Conservation (phyloP, 2,888 invertebrate genomes). For the Formica aserva region DNA sequence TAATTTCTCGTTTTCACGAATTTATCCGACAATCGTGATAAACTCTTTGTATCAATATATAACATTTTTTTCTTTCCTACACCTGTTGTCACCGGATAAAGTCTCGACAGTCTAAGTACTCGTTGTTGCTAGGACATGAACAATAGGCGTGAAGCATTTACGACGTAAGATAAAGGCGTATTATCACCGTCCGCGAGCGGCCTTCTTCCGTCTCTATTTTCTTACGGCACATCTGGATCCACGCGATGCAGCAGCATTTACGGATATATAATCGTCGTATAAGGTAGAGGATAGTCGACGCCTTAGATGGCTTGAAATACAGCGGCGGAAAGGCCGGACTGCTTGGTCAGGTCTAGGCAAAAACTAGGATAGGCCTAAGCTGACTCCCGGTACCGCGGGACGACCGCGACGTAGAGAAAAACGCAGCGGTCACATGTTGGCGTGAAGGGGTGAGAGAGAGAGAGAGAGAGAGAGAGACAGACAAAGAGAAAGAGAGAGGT, state of each 20-base stretch:
- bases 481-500: conserved; percentile 11
- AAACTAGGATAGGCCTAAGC: conserved; percentile 84
- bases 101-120: neutral
- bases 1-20: neutral
- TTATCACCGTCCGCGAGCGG: conserved; percentile 62
- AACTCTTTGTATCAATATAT: neutral
- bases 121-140: conserved; percentile 26
- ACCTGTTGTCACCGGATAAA: neutral
- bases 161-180: conserved; percentile 72
- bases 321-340: conserved; percentile 66
- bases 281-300: conserved; percentile 73
- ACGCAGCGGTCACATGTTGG: conserved; percentile 24
- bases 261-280: conserved; percentile 76
- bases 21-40: neutral
- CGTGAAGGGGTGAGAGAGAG: neutral
- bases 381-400: conserved; percentile 72
- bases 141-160: conserved; percentile 67
- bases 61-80: neutral
- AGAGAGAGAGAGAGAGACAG: conserved; percentile 18
- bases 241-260: conserved; percentile 58
- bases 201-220: conserved; percentile 28
- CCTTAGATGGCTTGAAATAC: conserved; percentile 81
- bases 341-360: conserved; percentile 75
- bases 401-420: conserved; percentile 34
- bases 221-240: conserved; percentile 62